Percentiles rank a stretch among this genome's conserved stretches.
These are phyloP conservation scores for Sebastiscus tertius DNA, from an alignment of 2,797 vertebrate genomes.

Conservation along the genomic window DNA sequence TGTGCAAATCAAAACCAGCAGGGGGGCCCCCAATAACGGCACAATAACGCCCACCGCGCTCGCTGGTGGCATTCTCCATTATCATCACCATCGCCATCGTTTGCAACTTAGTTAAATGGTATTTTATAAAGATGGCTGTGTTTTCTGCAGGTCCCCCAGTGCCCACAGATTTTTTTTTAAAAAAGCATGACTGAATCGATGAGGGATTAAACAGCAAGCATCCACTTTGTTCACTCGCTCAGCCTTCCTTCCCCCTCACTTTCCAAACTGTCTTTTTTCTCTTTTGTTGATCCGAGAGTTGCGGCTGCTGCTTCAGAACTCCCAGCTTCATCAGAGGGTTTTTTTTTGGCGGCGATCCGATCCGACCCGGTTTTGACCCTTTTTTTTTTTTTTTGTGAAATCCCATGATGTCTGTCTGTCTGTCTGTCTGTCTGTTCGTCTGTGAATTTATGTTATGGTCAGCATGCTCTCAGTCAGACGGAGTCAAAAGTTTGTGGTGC, in stretches of 20 bases:
- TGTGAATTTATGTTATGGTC: no score
- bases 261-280: conserved; percentile 1
- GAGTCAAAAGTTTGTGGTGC: neutral
- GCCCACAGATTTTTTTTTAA: neutral
- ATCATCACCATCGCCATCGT: conserved; percentile 66
- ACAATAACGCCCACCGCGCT: conserved; percentile 66
- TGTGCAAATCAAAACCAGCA: conserved; percentile 70
- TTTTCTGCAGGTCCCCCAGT: conserved; percentile 33
- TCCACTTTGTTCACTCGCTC: conserved; percentile 25
- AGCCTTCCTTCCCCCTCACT: conserved; percentile 43
- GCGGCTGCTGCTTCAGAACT: conserved; percentile 12
- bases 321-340: neutral
- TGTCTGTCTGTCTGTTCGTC: neutral
- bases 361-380: conserved; percentile 1
- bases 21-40: conserved; percentile 17
- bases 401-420: neutral
- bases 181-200: conserved; percentile 40
- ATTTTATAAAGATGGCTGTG: conserved; percentile 34
- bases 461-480: no score
- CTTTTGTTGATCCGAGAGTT: conserved; percentile 15
- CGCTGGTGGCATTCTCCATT: conserved; percentile 63
- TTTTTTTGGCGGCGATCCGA: neutral
- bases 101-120: conserved; percentile 59
- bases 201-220: conserved; percentile 43
- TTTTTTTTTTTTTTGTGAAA: neutral